These are phyloP conservation scores for Meta bourneti DNA, from an alignment of 2,888 invertebrate genomes.

Conservation along the genomic window DNA sequence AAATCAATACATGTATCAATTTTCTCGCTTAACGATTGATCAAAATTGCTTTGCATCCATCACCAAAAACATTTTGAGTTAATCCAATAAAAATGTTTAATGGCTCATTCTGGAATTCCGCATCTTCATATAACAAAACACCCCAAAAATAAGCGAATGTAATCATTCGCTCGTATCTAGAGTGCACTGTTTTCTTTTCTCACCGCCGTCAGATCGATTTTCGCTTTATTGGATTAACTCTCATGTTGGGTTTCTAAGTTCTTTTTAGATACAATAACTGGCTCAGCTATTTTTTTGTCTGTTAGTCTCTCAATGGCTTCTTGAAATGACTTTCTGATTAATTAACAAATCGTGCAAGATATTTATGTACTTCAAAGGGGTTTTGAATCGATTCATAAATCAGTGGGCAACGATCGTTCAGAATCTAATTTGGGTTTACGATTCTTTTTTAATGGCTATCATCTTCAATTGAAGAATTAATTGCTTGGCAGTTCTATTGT, in stretches of 20 bases:
- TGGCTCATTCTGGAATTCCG: background rate
- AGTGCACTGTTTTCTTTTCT: constrained; percentile 5
- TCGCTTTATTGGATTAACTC: constrained; percentile 58
- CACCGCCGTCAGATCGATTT: constrained; percentile 29
- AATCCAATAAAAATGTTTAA: background rate
- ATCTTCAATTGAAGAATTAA: background rate
- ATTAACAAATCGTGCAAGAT: constrained; percentile 13
- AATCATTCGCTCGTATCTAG: constrained; percentile 27
- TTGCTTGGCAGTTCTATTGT: background rate
- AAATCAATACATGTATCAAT: background rate
- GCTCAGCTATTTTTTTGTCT: constrained; percentile 15
- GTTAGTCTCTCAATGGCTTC: background rate
- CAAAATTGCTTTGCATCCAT: background rate
- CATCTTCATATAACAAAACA: background rate
- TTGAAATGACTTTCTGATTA: background rate
- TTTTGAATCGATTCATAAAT: background rate
- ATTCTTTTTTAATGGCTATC: background rate
- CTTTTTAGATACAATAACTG: constrained; percentile 22
- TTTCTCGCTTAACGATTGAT: background rate
- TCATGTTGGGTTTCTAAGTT: constrained; percentile 41
- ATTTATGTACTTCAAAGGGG: background rate
- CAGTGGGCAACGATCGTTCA: background rate
- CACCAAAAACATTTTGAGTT: background rate
- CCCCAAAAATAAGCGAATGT: constrained; percentile 6
- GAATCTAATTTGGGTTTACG: constrained; percentile 7